Evolutionary conservation across 2,113 vertebrate species (phyloP).

Genomic region (Psammodynastes pulverulentus): DNA sequence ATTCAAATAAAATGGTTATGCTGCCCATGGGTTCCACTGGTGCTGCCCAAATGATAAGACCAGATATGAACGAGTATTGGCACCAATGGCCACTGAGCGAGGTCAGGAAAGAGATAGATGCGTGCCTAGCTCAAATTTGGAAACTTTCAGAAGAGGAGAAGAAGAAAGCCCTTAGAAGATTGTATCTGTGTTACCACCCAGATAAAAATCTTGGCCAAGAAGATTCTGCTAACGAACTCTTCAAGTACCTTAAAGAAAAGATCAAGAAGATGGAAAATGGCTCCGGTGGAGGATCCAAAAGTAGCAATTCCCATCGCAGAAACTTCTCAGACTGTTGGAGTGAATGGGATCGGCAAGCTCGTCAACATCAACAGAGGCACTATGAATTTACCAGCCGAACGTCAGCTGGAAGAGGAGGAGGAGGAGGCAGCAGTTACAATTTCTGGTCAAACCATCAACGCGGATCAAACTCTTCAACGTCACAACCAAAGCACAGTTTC

Average conservation of each 20-base stretch:
- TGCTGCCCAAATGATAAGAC: slow-evolving; percentile 14
- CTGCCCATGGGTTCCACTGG: not conserved
- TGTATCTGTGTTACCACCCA: slow-evolving; percentile 77
- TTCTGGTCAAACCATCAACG: slow-evolving; percentile 65
- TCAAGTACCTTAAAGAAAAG: slow-evolving; percentile 69
- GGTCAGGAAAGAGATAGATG: slow-evolving; percentile 74
- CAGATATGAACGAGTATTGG: not conserved
- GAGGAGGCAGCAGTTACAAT: slow-evolving; percentile 49
- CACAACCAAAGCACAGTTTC: slow-evolving; percentile 43
- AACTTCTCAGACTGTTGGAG: slow-evolving; percentile 52
- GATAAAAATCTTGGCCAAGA: slow-evolving; percentile 72
- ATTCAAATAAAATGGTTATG: not conserved
- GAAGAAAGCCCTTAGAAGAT: slow-evolving; percentile 65
- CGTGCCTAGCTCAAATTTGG: slow-evolving; percentile 68
- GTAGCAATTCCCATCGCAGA: not conserved
- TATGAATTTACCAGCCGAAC: slow-evolving; percentile 48
- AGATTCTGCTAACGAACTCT: slow-evolving; percentile 62
- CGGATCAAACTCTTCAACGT: slow-evolving; percentile 5
- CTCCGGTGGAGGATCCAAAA: not conserved
- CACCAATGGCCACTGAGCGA: slow-evolving; percentile 62
- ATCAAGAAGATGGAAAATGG: slow-evolving; percentile 52
- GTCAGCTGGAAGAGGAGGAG: not conserved
- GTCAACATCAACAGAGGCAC: slow-evolving; percentile 58
- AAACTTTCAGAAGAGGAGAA: slow-evolving; percentile 62
- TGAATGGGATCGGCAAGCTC: slow-evolving; percentile 71